Conservation (phyloP, 2,113 vertebrate genomes). For the Rhynchopsitta pachyrhyncha region DNA sequence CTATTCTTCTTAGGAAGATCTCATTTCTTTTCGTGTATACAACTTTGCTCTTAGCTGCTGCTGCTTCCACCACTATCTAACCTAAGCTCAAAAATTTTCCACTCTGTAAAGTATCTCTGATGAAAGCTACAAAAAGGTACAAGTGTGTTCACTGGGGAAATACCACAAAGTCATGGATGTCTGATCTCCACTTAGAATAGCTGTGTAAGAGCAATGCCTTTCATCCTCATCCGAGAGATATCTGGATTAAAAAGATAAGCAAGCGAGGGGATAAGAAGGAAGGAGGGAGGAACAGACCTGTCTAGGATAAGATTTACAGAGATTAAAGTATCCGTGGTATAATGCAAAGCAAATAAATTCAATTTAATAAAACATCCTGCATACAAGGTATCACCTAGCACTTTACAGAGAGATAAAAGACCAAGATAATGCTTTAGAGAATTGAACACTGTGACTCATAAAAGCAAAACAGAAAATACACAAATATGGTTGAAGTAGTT, state of each 20-base stretch:
- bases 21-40: background rate
- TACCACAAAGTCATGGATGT: background rate
- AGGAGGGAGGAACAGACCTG: background rate
- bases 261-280: fast-evolving
- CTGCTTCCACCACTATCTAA: background rate
- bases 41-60: background rate
- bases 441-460: background rate
- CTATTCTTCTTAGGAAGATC: background rate
- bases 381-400: background rate
- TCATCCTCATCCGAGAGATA: background rate
- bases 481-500: background rate
- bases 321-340: background rate
- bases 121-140: background rate
- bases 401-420: slow-evolving; percentile 23
- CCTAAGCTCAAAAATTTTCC: background rate
- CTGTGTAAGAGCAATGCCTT: background rate
- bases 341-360: slow-evolving; percentile 9
- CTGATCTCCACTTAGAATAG: background rate
- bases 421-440: slow-evolving; percentile 17
- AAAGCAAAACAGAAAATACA: slow-evolving; percentile 15
- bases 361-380: slow-evolving; percentile 5
- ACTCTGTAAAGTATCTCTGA: background rate
- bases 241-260: background rate
- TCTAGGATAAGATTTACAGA: background rate
- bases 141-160: background rate